phyloP scores from a whole-genome alignment of 1,140 invertebrate genomes.

The Octopus bimaculoides region DNA sequence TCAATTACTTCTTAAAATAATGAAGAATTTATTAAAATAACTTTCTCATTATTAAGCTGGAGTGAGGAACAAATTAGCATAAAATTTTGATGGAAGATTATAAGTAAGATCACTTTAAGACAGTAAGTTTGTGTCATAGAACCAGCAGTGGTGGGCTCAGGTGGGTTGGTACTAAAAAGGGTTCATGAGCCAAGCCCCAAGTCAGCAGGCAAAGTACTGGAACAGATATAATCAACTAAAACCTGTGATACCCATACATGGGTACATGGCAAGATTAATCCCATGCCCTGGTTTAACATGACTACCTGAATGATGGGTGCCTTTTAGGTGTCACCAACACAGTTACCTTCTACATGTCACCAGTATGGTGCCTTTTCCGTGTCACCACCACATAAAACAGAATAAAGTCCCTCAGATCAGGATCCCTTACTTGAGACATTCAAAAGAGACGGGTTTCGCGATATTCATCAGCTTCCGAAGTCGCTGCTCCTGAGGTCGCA shows the following conservation, averaged over 20 bases:
- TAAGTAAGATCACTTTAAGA: no score
- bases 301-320: not conserved
- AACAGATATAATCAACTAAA: not conserved
- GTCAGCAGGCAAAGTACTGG: no score
- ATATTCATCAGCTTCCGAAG: conserved; percentile 74
- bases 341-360: no score
- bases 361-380: not conserved
- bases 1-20: no score
- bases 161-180: no score
- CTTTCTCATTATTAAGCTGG: no score
- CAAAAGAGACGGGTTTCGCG: conserved; percentile 65
- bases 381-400: not conserved
- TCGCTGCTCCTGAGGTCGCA: conserved; percentile 70
- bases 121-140: no score
- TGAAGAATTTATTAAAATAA: no score
- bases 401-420: not conserved
- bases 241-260: not conserved
- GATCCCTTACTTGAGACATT: conserved; percentile 32
- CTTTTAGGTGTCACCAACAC: not conserved
- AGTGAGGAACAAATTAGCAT: no score
- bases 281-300: not conserved
- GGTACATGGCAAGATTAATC: not conserved
- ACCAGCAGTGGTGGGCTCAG: no score
- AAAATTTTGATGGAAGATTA: no score
- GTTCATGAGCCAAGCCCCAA: no score